Percentiles rank a stretch among this genome's conserved stretches.
Conservation (phyloP, 2,888 invertebrate species). For the Pachydiplax longipennis region DNA sequence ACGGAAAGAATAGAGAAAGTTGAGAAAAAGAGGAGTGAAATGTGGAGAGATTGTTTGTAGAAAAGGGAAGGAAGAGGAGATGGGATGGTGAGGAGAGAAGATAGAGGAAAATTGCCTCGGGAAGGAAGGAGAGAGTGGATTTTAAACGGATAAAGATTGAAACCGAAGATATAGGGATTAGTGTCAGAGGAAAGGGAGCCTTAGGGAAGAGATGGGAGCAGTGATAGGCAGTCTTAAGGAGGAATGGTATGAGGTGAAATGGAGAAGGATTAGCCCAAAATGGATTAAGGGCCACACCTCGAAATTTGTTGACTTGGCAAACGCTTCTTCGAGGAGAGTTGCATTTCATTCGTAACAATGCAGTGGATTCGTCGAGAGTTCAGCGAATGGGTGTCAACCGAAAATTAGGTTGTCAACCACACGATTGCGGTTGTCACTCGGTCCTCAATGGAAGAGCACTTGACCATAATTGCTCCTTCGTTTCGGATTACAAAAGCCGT, state of each 20-base stretch:
- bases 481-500: no score
- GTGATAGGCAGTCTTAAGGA: neutral
- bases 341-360: no score
- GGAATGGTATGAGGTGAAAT: neutral
- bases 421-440: neutral
- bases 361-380: no score
- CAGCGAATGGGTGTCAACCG: neutral
- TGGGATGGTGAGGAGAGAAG: neutral
- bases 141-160: neutral
- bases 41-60: no score
- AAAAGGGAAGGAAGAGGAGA: neutral
- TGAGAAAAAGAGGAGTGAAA: neutral
- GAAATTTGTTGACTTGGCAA: neutral
- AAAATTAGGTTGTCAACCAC: neutral
- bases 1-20: neutral
- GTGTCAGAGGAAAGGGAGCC: neutral
- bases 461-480: neutral
- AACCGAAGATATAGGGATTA: neutral
- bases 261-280: constrained; percentile 6
- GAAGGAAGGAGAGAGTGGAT: neutral
- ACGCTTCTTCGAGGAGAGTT: no score
- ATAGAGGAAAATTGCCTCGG: neutral
- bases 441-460: neutral
- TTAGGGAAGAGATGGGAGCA: neutral
- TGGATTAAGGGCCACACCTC: constrained; percentile 1